Base-by-base conservation (phyloP, 2,797 vertebrate genomes). In the Caiman crocodilus region DNA sequence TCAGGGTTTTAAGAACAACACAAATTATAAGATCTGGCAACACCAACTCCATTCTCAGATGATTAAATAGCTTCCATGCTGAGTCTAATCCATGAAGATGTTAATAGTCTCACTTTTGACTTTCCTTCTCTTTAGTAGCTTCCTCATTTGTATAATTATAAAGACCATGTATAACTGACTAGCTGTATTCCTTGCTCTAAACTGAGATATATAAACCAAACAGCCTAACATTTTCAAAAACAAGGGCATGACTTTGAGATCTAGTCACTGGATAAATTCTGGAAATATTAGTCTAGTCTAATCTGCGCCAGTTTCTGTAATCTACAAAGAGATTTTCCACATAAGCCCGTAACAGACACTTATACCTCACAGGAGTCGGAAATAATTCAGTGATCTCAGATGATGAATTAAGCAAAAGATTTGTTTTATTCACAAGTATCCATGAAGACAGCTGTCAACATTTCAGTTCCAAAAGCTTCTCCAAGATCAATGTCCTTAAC, bases 301-400 rank as follows among this genome's bases (percentile, higher is more conserved):
- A 93, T 92, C 90, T 94, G 90, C 89, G 61, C 71, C 55, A 56
- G 77, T 17, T 18, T 75, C 13, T 16, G 73, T 92, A 78, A 94
- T 90, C 84, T 85, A 87, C 84, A 90, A 83, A 90, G 82, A 90
- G 69, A 85, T 42, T 92, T 94, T 23, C 67, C 30, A 73, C 21
- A 94, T 92, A 89, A 96, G 76, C 80, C 93, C 84, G 71, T 87
- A 82, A 95, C 35, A 65, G 84, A 69, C 64, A 80, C 92, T 77
- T 32, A 82, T 82, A 82, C 84, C 87, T 90, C 14, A 9, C 61
- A 77, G 59, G 90, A 89, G 82, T 94, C 83, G 81, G 80, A 93
- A 95, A 90, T 91, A 87, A 96, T 85, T 96, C 84, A 89, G 84
- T 79, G 78, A 84, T 89, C 92, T 96, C 88, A 82, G 85, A 88